Base-by-base conservation (phyloP, 53 echinoderm and acorn worm species). In the Holothuria scabra region DNA sequence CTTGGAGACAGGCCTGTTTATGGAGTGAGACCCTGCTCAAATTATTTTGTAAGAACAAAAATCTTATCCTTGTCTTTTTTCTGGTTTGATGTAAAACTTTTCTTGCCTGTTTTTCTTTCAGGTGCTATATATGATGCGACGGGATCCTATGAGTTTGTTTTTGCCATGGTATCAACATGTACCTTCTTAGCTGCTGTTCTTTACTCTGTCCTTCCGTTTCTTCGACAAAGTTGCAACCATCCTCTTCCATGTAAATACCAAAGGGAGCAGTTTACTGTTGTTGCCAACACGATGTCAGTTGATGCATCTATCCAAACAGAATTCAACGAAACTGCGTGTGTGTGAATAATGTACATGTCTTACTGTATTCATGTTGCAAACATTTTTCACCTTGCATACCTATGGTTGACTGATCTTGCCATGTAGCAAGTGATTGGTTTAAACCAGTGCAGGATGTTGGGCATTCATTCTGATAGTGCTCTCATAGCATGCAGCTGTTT, bases 151-250 rank as follows among this genome's bases (percentile, higher is more conserved):
- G 14, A 33, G 31, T 34, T 69, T 34, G 69, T 69, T 13, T 69
- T 69, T 33, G 38, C 69, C 12, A 69, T 41, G 44, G 69, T 69
- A 4, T 38, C 69, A 32, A 32, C 69, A 12, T 69, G 69, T 69
- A 69, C 69, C 35, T 21, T 69, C 1, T 5, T 69, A 32, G 69
- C 69, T 14, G 38, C 35, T 41, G 69, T 41, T 22, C 69, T 69
- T 33, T 69, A 69, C 34, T 69, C 69, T 30, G n/a, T 69, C 34
- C 69, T 69, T n/a, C 69, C 69, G 20, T 69, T 69, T 29, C 69
- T 69, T 19, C 69, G 69, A 22, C 22, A 69, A 69, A 69, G 31
- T 11, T 69, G 69, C 21, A 69, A 34, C 37, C 69, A 69, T 41
- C 69, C 69, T 37, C 35, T 69, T 22, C 69, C 69, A 4, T 69